phyloP scores from a whole-genome alignment of 2,888 invertebrate genomes.

The Aphodius sticticus region DNA sequence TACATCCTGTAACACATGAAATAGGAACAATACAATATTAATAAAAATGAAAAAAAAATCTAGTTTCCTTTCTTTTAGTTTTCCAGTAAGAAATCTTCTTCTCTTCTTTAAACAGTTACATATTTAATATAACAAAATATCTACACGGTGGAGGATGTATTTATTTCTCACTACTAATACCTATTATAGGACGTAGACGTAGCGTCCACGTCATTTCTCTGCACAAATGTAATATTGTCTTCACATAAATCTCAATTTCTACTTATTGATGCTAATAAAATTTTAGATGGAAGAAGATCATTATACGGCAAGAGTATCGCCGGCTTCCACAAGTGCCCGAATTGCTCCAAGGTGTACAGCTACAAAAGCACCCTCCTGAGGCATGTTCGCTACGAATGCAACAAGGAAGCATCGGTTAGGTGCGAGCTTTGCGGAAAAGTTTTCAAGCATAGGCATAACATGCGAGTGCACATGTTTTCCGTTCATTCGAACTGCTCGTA shows the following conservation, averaged over 20 bases:
- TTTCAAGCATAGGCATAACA: slow-evolving; percentile 40
- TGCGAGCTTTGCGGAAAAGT: slow-evolving; percentile 60
- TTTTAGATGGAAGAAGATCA: not conserved
- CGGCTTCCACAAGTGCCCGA: slow-evolving; percentile 56
- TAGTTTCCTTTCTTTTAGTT: no score
- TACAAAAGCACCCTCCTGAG: slow-evolving; percentile 65
- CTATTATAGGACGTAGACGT: not conserved
- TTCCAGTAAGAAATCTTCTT: not conserved
- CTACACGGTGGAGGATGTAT: not conserved
- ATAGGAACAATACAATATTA: no score
- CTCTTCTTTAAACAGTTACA: not conserved
- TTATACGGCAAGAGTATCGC: not conserved
- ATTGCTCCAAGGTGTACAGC: slow-evolving; percentile 64
- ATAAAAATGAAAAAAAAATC: no score
- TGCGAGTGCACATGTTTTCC: slow-evolving; percentile 36
- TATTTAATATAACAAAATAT: not conserved
- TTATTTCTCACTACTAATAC: not conserved
- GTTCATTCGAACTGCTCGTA: slow-evolving; percentile 27
- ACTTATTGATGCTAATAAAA: slow-evolving; percentile 6
- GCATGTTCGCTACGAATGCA: slow-evolving; percentile 65
- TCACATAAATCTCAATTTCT: not conserved
- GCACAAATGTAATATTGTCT: not conserved
- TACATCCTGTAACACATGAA: no score
- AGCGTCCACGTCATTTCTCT: not conserved
- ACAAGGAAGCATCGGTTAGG: slow-evolving; percentile 63